Evolutionary conservation across 2,888 invertebrate species (phyloP).

Genomic region (Kryphioiulus occultus): DNA sequence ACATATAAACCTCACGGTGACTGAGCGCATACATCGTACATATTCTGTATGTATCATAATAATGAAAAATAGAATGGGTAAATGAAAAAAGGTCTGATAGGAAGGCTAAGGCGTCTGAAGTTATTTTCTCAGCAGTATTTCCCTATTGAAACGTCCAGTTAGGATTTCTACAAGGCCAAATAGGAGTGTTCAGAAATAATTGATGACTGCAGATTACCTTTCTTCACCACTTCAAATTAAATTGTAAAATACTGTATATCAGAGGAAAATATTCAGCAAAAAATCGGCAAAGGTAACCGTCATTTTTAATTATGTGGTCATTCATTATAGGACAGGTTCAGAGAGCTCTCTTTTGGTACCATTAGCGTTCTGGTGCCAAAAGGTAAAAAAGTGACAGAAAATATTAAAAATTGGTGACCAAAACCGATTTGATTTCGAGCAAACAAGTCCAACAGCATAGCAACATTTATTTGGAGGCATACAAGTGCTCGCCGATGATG

Average conservation of each 20-base stretch:
- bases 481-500: not conserved
- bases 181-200: not conserved
- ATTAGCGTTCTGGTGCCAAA: not conserved
- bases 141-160: not conserved
- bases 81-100: no score
- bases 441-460: not conserved
- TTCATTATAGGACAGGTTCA: not conserved
- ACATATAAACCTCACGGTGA: no score
- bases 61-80: no score
- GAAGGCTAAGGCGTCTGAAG: not conserved
- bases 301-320: constrained; percentile 6
- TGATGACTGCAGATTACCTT: not conserved
- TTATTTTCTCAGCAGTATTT: not conserved
- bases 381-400: not conserved
- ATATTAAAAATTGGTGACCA: not conserved
- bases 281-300: not conserved
- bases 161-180: not conserved
- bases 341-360: not conserved
- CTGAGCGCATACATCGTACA: no score
- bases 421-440: not conserved
- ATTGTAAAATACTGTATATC: constrained; percentile 9
- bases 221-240: not conserved
- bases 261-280: not conserved
- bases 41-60: no score
- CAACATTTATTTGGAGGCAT: not conserved